Evolutionary conservation across 2,797 vertebrate species (phyloP).

Genomic region (Rousettus madagascariensis): DNA sequence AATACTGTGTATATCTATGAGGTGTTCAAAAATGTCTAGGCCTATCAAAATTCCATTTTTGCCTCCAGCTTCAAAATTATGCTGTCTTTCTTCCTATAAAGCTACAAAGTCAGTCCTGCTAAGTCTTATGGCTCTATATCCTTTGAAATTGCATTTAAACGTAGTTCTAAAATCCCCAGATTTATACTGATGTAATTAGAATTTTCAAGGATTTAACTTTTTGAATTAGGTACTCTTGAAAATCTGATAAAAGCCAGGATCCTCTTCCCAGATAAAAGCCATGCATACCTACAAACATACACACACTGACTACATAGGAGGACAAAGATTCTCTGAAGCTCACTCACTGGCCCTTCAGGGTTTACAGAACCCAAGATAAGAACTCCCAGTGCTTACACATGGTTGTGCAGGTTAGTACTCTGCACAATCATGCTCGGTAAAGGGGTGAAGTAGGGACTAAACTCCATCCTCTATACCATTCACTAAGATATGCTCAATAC

Average conservation of each 20-base stretch:
- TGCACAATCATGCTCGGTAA: background rate
- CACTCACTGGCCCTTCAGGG: background rate
- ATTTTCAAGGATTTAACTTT: conserved; percentile 21
- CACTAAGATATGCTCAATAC: background rate
- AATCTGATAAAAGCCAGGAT: conserved; percentile 10
- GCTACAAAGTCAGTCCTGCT: background rate
- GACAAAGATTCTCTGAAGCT: background rate
- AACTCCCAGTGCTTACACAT: background rate
- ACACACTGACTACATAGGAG: background rate
- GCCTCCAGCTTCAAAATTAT: conserved; percentile 12
- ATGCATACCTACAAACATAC: no score
- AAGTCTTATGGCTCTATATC: background rate
- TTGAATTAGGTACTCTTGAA: conserved; percentile 6
- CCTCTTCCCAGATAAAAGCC: background rate
- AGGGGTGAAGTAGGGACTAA: background rate
- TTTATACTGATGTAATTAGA: background rate
- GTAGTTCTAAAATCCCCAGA: background rate
- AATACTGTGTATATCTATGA: background rate
- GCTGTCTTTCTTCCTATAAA: background rate
- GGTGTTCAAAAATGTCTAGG: background rate
- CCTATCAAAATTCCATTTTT: conserved; percentile 1
- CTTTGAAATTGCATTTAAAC: background rate
- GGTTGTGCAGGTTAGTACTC: background rate
- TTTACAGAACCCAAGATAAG: background rate
- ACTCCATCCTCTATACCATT: background rate